A percentile compares a stretch with the other conserved stretches of the same genome.
These are phyloP conservation scores for Zele albiditarsus DNA, from an alignment of 2,888 invertebrate species.

Conservation along the genomic window DNA sequence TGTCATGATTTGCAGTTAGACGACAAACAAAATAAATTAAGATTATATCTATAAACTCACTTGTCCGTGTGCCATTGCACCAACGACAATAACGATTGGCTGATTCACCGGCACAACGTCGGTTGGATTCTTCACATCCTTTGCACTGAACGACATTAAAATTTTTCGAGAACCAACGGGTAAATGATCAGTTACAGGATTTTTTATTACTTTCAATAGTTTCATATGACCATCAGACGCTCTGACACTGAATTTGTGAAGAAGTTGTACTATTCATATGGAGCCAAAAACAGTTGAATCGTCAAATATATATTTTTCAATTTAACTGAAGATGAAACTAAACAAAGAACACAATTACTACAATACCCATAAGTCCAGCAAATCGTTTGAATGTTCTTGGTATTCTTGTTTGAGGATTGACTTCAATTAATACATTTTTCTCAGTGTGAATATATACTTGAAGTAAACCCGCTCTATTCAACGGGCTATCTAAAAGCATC, in stretches of 20 bases:
- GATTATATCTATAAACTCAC: conserved; percentile 79
- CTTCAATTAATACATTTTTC: conserved; percentile 94
- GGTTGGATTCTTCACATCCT: conserved; percentile 80
- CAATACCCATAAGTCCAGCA: conserved; percentile 93
- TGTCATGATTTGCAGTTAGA: background rate
- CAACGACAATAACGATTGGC: conserved; percentile 92
- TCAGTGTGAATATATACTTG: conserved; percentile 95
- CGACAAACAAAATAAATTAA: conserved; percentile 5
- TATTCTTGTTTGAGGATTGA: conserved; percentile 97
- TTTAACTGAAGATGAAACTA: background rate
- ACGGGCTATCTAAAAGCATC: conserved; percentile 97
- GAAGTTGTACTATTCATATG: conserved; percentile 85
- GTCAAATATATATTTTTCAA: background rate
- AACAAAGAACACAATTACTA: background rate
- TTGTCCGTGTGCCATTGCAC: conserved; percentile 98
- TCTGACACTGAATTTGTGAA: conserved; percentile 94
- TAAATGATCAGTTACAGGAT: conserved; percentile 94
- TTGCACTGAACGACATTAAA: conserved; percentile 91
- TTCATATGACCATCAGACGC: conserved; percentile 93
- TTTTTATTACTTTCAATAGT: conserved; percentile 95
- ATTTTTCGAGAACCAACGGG: conserved; percentile 95
- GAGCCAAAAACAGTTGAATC: conserved; percentile 62
- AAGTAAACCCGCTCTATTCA: conserved; percentile 95
- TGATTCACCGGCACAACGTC: conserved; percentile 87
- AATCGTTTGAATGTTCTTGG: conserved; percentile 98